Percentiles rank a stretch among this genome's conserved stretches.
Conservation (phyloP, 2,888 invertebrate genomes). For the Auanema sp. region DNA sequence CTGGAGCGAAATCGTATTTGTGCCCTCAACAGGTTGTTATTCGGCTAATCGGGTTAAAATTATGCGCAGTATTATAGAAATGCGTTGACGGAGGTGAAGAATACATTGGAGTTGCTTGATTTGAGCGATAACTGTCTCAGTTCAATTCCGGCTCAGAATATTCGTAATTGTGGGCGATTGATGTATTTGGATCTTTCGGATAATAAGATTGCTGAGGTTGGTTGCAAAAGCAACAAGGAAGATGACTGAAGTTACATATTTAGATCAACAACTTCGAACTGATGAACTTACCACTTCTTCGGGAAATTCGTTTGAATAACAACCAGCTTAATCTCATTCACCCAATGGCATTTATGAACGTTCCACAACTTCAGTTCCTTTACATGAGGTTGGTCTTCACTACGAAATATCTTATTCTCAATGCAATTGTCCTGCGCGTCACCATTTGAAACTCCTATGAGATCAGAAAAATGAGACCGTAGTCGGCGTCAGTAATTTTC, state of each 20-base stretch:
- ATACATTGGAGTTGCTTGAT: constrained; percentile 76
- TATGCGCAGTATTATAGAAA: constrained; percentile 33
- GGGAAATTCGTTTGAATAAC: constrained; percentile 70
- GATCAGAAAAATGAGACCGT: no score
- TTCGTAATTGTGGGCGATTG: constrained; percentile 78
- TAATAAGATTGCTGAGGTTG: constrained; percentile 78
- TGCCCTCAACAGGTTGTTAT: constrained; percentile 41
- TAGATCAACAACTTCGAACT: constrained; percentile 73
- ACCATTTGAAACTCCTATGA: no score
- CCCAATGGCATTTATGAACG: constrained; percentile 81
- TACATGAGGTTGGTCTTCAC: constrained; percentile 72
- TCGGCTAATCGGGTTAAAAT: neutral
- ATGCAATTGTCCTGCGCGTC: no score
- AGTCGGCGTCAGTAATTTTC: no score
- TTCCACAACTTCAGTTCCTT: constrained; percentile 73
- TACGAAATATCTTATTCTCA: neutral
- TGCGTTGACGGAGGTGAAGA: constrained; percentile 51
- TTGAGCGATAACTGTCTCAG: constrained; percentile 80
- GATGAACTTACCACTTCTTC: constrained; percentile 76
- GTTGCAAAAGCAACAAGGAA: neutral
- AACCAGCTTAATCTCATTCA: constrained; percentile 76
- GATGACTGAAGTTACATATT: neutral
- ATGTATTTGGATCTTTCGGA: constrained; percentile 76
- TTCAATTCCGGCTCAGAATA: constrained; percentile 80
- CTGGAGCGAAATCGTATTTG: constrained; percentile 52